These are phyloP conservation scores for Grammomys dolichurus DNA, from an alignment of 2,113 vertebrate genomes.

Conservation along the genomic window DNA sequence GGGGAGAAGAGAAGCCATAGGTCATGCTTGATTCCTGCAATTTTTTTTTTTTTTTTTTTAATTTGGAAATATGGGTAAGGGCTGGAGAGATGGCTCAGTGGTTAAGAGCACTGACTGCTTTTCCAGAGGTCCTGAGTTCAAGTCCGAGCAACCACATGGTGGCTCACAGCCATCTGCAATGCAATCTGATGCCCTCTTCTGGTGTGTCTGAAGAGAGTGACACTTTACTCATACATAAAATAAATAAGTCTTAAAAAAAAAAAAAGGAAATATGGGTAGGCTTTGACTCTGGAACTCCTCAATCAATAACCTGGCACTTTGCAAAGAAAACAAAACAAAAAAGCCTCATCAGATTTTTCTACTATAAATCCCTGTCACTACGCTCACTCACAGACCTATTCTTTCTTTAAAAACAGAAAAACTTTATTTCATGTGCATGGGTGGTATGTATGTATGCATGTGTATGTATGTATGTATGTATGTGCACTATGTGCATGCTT, in stretches of 20 bases:
- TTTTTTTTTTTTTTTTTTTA: background rate
- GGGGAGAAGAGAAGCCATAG: background rate
- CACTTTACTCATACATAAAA: no score
- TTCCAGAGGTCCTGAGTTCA: no score
- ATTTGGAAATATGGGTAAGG: slow-evolving; percentile 32
- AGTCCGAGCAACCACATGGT: no score
- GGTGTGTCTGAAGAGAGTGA: no score
- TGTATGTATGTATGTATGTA: no score
- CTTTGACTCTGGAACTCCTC: background rate
- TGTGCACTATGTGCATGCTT: background rate
- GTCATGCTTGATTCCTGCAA: background rate
- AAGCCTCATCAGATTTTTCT: background rate
- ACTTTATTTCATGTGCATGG: background rate
- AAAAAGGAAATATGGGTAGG: background rate
- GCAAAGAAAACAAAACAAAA: background rate
- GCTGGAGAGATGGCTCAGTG: no score
- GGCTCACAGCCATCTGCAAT: no score
- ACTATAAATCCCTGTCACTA: background rate
- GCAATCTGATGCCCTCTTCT: no score
- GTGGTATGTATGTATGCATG: no score
- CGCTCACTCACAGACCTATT: background rate
- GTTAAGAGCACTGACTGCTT: no score
- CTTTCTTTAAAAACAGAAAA: background rate
- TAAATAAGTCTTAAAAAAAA: no score
- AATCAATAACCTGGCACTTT: background rate